A percentile compares a stretch with the other conserved stretches of the same genome.
These are phyloP conservation scores for Odontamblyopus lacepedii DNA, from an alignment of 2,797 vertebrate species.

Conservation along the genomic window DNA sequence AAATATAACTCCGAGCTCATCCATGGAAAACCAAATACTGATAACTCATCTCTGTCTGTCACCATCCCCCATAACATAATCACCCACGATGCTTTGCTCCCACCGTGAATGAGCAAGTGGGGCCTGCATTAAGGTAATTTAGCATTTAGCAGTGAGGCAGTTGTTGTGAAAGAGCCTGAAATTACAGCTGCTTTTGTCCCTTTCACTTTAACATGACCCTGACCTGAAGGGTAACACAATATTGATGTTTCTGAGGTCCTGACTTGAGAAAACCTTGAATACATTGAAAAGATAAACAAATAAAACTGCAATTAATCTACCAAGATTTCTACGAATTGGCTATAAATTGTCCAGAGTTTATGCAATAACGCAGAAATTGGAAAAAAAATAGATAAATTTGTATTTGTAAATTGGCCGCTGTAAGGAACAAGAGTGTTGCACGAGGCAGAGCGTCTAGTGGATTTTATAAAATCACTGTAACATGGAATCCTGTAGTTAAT, in stretches of 20 bases:
- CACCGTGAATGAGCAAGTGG: constrained; percentile 1
- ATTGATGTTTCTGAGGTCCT: neutral
- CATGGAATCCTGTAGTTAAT: too few relatives aligned
- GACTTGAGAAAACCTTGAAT: neutral
- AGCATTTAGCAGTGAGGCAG: neutral
- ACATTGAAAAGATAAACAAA: neutral
- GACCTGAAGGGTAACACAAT: neutral
- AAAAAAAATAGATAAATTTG: neutral
- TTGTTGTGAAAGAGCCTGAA: neutral
- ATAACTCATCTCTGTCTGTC: constrained; percentile 2
- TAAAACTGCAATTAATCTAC: neutral
- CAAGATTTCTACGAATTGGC: neutral
- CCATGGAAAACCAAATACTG: constrained; percentile 19
- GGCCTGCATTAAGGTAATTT: constrained; percentile 1
- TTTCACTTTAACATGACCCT: neutral
- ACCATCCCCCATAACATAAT: neutral
- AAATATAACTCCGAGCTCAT: constrained; percentile 36
- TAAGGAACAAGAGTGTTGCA: too few relatives aligned
- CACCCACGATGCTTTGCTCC: neutral
- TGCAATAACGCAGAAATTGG: neutral
- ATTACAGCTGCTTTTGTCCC: neutral
- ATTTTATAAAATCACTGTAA: too few relatives aligned
- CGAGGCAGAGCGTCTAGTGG: too few relatives aligned
- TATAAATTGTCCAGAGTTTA: neutral
- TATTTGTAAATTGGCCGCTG: too few relatives aligned